Conservation (phyloP, 2,888 invertebrate genomes). For the Tenthredo distinguenda region DNA sequence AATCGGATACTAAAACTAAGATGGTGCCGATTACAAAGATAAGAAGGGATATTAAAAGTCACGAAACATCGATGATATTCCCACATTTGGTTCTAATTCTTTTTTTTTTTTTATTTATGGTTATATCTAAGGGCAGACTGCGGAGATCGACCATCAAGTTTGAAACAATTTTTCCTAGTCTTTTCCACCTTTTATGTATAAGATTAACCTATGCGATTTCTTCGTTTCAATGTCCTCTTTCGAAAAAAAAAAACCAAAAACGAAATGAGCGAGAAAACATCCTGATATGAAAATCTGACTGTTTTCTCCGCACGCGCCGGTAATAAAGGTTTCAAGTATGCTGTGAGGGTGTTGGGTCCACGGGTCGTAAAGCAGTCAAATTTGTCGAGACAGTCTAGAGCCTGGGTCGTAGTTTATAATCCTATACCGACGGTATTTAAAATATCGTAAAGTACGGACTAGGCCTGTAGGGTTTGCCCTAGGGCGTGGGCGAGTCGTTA, state of each 20-base stretch:
- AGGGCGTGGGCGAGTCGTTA: conserved; percentile 23
- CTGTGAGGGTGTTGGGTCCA: neutral
- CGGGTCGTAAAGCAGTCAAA: conserved; percentile 49
- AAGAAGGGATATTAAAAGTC: neutral
- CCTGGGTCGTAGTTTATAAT: conserved; percentile 40
- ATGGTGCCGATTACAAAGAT: conserved; percentile 9
- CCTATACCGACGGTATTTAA: conserved; percentile 65
- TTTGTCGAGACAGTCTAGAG: conserved; percentile 37
- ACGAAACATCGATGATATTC: neutral
- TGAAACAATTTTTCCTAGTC: neutral
- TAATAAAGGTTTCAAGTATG: neutral
- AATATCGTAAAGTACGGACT: conserved; percentile 66
- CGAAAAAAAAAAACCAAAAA: neutral
- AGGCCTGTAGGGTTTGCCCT: conserved; percentile 5
- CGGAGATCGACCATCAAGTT: neutral
- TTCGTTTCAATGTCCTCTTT: neutral
- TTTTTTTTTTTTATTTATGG: neutral
- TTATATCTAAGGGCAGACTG: neutral
- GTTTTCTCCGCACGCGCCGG: neutral
- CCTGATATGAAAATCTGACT: neutral
- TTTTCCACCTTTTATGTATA: neutral
- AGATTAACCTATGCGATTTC: neutral
- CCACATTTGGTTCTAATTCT: neutral
- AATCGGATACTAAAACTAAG: conserved; percentile 23
- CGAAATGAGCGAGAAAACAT: neutral